Conservation (phyloP, 2,797 vertebrate genomes). For the Phataginus tetradactyla region DNA sequence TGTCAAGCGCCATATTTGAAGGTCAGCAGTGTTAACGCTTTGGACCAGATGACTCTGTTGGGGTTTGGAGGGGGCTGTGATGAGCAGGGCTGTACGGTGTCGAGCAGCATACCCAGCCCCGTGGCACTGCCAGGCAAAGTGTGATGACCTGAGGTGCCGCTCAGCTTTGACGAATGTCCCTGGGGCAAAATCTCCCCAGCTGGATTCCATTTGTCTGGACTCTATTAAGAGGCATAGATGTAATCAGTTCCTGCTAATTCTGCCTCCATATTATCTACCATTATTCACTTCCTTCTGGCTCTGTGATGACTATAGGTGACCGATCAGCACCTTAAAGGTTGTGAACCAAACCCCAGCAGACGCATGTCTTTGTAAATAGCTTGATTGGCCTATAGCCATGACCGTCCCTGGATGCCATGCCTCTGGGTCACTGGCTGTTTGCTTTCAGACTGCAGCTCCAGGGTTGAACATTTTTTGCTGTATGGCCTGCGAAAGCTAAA, state of each 20-base stretch:
- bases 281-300: not conserved
- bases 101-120: fast-evolving
- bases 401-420: fast-evolving
- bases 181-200: not conserved
- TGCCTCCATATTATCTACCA: not conserved
- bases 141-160: not conserved
- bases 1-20: fast-evolving
- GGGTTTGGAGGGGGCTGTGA: not conserved
- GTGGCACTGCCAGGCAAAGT: fast-evolving
- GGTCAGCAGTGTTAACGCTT: fast-evolving
- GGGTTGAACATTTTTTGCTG: too few species aligned
- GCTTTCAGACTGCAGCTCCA: fast-evolving
- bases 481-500: not conserved
- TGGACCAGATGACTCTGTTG: not conserved
- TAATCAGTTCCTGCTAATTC: not conserved
- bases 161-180: not conserved
- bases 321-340: too few species aligned
- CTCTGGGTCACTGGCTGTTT: fast-evolving
- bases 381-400: not conserved
- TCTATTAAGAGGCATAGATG: not conserved
- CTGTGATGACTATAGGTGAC: fast-evolving
- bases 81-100: fast-evolving
- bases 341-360: not conserved
- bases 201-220: not conserved
- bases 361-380: too few species aligned